Percentiles rank a stretch among this genome's conserved stretches.
These are phyloP conservation scores for Centroberyx gerrardi DNA, from an alignment of 2,797 vertebrate genomes.

Conservation along the genomic window DNA sequence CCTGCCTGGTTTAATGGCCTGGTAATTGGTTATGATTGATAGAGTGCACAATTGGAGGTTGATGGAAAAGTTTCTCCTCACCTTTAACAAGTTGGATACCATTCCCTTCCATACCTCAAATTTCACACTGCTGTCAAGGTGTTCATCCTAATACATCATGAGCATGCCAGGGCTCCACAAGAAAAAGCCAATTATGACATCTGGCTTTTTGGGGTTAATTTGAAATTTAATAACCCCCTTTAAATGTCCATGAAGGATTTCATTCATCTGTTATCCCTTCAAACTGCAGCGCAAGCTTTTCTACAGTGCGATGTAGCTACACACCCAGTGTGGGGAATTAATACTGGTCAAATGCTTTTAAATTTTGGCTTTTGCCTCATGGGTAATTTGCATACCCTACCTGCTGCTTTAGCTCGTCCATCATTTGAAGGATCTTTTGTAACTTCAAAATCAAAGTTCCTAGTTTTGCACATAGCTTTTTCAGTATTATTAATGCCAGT, in stretches of 20 bases:
- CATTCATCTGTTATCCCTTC: conserved; percentile 26
- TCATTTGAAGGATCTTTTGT: conserved; percentile 33
- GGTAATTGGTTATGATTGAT: conserved; percentile 55
- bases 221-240: conserved; percentile 11
- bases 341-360: conserved; percentile 47
- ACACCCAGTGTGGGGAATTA: conserved; percentile 42
- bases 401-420: conserved; percentile 50
- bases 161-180: conserved; percentile 2
- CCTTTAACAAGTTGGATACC: neutral
- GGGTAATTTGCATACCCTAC: conserved; percentile 51
- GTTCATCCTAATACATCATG: conserved; percentile 11
- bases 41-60: conserved; percentile 11
- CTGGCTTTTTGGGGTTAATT: conserved; percentile 26
- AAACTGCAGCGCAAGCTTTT: conserved; percentile 24
- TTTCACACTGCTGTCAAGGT: neutral
- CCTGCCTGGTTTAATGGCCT: conserved; percentile 44
- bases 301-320: conserved; percentile 6
- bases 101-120: neutral
- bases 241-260: conserved; percentile 18
- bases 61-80: conserved; percentile 4
- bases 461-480: conserved; percentile 5
- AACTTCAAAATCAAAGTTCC: conserved; percentile 11
- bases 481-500: neutral
- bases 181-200: neutral
- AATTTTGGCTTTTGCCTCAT: conserved; percentile 63